Evolutionary conservation across 2,797 vertebrate genomes (phyloP).

Genomic region (Botia almorhae): DNA sequence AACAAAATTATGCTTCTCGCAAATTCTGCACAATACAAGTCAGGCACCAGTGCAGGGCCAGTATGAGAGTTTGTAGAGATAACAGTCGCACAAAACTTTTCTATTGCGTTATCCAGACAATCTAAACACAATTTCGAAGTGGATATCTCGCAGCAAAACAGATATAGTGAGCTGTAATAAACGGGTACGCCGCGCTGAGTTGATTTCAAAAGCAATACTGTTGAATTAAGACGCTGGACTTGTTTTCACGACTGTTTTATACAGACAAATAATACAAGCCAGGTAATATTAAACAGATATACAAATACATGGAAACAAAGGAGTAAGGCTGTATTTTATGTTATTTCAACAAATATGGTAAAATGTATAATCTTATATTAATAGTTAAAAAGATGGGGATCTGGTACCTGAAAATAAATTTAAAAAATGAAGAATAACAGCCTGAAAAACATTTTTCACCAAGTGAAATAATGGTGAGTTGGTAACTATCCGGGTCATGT

Average conservation of each 20-base stretch:
- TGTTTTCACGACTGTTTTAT: background rate
- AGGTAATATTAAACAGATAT: background rate
- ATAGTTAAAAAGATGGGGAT: background rate
- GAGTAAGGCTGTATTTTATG: background rate
- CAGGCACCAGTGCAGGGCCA: background rate
- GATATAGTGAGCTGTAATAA: constrained; percentile 1
- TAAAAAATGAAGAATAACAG: background rate
- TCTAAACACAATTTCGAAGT: constrained; percentile 20
- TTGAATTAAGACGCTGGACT: constrained; percentile 17
- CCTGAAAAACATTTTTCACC: background rate
- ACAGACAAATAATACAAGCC: background rate
- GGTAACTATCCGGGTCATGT: background rate
- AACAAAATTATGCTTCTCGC: background rate
- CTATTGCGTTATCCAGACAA: constrained; percentile 8
- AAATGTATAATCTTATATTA: background rate
- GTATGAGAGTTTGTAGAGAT: background rate
- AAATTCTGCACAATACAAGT: background rate
- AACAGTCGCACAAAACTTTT: constrained; percentile 12
- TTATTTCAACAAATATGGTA: background rate
- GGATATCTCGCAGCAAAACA: constrained; percentile 8
- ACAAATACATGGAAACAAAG: background rate
- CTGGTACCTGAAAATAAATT: background rate
- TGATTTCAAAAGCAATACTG: constrained; percentile 36
- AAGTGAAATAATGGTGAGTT: background rate
- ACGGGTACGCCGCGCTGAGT: background rate